These are phyloP conservation scores for Catostylus mosaicus DNA, from an alignment of 30 jellyfish, hydroid and myxozoan species.

Conservation along the genomic window DNA sequence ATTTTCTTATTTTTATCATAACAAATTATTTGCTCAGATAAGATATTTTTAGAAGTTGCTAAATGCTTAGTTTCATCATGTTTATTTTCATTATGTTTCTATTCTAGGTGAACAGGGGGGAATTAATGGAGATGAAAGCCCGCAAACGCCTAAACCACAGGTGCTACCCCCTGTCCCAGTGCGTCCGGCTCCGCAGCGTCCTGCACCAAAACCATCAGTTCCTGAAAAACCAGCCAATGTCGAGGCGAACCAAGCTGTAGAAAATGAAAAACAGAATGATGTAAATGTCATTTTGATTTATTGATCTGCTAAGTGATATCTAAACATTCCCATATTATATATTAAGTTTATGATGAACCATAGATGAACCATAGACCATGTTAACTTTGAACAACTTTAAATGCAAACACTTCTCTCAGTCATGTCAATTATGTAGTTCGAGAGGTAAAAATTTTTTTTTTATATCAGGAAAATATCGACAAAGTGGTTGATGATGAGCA, in stretches of 20 bases:
- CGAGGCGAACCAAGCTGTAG: background rate
- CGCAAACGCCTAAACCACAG: background rate
- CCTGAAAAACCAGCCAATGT: background rate
- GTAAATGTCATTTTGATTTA: background rate
- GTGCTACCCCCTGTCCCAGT: constrained; percentile 58
- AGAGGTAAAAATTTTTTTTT: no score
- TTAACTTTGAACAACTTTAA: no score
- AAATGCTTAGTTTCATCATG: background rate
- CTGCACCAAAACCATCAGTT: constrained; percentile 12
- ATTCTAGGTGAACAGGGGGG: constrained; percentile 14
- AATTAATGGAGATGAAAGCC: constrained; percentile 35
- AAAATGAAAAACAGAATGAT: background rate
- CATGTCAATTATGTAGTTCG: no score
- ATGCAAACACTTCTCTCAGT: no score
- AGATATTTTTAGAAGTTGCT: no score
- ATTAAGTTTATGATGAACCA: no score
- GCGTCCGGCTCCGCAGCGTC: constrained; percentile 70
- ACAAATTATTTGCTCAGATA: no score
- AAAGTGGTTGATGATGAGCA: constrained; percentile 3
- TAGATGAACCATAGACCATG: no score
- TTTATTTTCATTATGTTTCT: background rate
- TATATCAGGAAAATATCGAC: background rate
- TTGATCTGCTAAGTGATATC: background rate
- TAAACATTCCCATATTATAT: no score
- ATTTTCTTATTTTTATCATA: no score